Evolutionary conservation across 2,113 vertebrate genomes (phyloP).

Genomic region (Pristiophorus japonicus): DNA sequence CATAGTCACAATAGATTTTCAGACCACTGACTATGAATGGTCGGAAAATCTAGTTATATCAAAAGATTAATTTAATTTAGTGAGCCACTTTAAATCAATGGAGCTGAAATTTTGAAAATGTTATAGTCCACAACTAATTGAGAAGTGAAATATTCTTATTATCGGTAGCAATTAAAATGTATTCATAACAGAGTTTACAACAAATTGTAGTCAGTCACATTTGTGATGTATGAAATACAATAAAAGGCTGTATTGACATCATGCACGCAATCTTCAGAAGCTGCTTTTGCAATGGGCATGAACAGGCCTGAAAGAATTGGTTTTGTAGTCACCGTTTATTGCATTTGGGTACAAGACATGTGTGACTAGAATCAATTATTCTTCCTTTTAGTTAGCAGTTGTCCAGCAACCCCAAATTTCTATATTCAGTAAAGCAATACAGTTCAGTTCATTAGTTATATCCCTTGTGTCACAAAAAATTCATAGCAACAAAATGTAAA

Average conservation of each 20-base stretch:
- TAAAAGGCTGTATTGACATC: neutral
- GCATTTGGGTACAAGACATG: neutral
- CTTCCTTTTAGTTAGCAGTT: neutral
- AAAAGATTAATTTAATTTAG: neutral
- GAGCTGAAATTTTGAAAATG: neutral
- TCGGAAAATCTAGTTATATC: neutral
- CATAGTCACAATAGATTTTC: neutral
- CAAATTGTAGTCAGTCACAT: neutral
- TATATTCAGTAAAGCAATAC: neutral
- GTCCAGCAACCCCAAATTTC: neutral
- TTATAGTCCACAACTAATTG: neutral
- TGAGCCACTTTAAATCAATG: neutral
- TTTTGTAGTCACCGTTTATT: neutral
- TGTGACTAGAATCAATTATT: neutral
- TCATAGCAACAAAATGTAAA: neutral
- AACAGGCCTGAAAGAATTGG: neutral
- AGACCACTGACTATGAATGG: neutral
- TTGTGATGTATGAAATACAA: neutral
- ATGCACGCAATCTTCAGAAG: neutral
- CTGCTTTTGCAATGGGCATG: neutral
- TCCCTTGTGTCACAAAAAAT: neutral
- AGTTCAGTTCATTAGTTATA: neutral
- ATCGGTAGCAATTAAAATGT: neutral
- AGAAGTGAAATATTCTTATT: neutral
- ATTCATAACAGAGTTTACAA: neutral